Evolutionary conservation across 2,113 vertebrate genomes (phyloP).

Genomic region (Theristicus caerulescens): DNA sequence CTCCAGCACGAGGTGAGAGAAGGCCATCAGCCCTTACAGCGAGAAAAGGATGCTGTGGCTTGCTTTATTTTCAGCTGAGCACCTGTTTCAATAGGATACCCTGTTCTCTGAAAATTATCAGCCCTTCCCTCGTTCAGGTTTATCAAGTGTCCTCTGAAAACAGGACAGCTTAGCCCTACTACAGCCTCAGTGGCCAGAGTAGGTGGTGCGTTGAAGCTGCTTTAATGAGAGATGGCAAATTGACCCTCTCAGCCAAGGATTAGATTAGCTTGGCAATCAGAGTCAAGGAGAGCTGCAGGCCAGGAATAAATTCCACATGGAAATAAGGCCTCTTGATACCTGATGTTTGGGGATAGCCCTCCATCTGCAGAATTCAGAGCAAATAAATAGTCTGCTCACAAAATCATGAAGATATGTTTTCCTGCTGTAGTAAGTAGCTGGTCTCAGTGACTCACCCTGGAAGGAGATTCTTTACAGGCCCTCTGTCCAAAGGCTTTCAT

Average conservation of each 20-base stretch:
- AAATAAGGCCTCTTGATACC: background rate
- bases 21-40: background rate
- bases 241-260: background rate
- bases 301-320: constrained; percentile 12
- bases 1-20: constrained; percentile 81
- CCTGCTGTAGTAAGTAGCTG: background rate
- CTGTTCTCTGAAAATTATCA: background rate
- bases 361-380: background rate
- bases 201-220: background rate
- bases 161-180: background rate
- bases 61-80: background rate
- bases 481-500: background rate
- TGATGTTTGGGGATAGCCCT: background rate
- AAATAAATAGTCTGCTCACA: background rate
- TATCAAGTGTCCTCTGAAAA: background rate
- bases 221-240: background rate
- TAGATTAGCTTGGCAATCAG: background rate
- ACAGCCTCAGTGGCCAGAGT: background rate
- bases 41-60: background rate
- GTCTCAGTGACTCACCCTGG: background rate
- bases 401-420: background rate
- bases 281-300: background rate
- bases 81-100: background rate
- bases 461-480: background rate
- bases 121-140: background rate